Evolutionary conservation across 2,797 vertebrate genomes (phyloP).

Genomic region (Luscinia megarhynchos): DNA sequence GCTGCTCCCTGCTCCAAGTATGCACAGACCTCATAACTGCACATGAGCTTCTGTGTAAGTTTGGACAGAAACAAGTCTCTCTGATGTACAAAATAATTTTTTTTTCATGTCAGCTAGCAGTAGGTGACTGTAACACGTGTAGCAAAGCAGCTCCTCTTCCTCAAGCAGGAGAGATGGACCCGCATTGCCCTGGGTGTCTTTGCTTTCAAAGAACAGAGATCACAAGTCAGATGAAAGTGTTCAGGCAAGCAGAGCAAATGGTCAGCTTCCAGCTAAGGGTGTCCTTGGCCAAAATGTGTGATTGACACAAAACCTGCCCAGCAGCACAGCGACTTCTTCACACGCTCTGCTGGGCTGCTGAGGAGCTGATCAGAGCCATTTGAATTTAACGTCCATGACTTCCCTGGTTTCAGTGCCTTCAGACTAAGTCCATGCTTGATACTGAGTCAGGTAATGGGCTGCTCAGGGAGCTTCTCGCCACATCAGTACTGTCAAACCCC

Average conservation of each 20-base stretch:
- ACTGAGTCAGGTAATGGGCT: not conserved
- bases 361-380: accelerated
- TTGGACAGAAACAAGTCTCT: not conserved
- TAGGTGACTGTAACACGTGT: accelerated
- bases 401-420: not conserved
- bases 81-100: not conserved
- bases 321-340: not conserved
- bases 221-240: not conserved
- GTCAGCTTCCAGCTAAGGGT: not conserved
- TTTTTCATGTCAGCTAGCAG: not conserved
- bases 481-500: not conserved
- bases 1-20: not conserved
- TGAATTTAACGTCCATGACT: not conserved
- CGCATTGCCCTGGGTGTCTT: not conserved
- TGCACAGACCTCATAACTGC: accelerated
- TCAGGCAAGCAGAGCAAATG: not conserved
- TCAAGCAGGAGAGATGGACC: not conserved
- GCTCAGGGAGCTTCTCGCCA: not conserved
- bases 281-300: not conserved
- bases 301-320: not conserved
- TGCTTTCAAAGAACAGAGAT: not conserved
- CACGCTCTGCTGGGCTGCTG: accelerated
- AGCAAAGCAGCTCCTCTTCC: not conserved
- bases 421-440: not conserved
- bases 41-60: not conserved